Evolutionary conservation across 1,140 invertebrate genomes (phyloP), one percentile per base, ranked within the genome.

Genomic region (Lepidurus packardi): DNA sequence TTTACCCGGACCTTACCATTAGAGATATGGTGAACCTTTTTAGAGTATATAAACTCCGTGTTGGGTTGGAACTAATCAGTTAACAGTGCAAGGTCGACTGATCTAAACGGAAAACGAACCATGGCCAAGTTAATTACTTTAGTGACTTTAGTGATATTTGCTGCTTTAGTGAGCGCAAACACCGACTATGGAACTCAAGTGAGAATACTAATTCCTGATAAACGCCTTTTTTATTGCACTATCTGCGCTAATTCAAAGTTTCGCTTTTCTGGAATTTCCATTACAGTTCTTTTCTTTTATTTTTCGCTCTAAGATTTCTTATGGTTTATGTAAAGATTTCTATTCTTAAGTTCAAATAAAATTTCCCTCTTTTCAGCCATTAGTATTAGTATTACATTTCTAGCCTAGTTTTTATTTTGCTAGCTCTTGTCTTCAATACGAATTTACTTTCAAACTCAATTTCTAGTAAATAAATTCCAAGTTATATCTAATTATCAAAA

Each of bases 41-140:
- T 13, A 65, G 53, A 65, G 6, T 65, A 65, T 21, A 65, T 65
- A 65, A 65, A 65, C 53, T 7, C 53, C 16, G n/a, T 21, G 21
- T 16, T 9, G 7, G 21, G 53, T 7, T 16, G 53, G 16, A 65
- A 16, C 53, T 7, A 65, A 65, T 65, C 53, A 65, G 53, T 65
- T 65, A 7, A 65, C n/a, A n/a, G 53, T 21, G 13, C 6, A 65
- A 65, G 16, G 21, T 13, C 21, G 53, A 13, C 21, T 65, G 53
- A 65, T 65, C 53, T 7, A 65, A 65, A 7, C 53, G 53, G 21
- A 21, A 65, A 65, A 34, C 16, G 3, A 65, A 21, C 53, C 53
- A 65, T 65, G 53, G 53, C 53, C 16, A 65, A 65, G 53, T 65
- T 65, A 65, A 65, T 65, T 65, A 65, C 21, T 7, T n/a, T 21